Conservation (phyloP, 2,797 vertebrate genomes). For the Gadopsis marmoratus region DNA sequence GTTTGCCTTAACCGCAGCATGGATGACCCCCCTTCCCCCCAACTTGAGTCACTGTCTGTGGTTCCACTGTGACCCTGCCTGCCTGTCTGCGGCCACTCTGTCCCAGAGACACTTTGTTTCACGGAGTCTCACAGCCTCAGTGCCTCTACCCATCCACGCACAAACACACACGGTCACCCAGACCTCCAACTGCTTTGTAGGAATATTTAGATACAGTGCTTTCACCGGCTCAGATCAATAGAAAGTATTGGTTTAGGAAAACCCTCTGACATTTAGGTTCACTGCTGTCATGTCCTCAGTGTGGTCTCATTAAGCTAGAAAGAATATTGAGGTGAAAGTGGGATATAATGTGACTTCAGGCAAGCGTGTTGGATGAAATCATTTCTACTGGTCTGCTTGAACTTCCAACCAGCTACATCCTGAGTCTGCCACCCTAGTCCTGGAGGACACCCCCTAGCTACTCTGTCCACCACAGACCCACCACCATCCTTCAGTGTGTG, state of each 20-base stretch:
- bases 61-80: constrained; percentile 62
- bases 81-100: constrained; percentile 38
- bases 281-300: constrained; percentile 5
- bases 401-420: constrained; percentile 14
- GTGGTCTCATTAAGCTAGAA: constrained; percentile 24
- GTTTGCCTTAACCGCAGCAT: constrained; percentile 80
- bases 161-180: constrained; percentile 15
- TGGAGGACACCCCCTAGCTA: constrained; percentile 34
- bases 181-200: constrained; percentile 32
- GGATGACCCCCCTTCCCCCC: constrained; percentile 46
- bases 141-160: constrained; percentile 64
- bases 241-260: constrained; percentile 25
- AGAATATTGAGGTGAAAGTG: constrained; percentile 24
- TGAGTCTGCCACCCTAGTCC: constrained; percentile 9
- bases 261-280: neutral
- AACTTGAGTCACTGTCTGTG: constrained; percentile 42
- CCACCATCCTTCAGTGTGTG: constrained; percentile 11
- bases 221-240: constrained; percentile 30
- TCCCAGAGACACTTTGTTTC: constrained; percentile 52
- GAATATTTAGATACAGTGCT: constrained; percentile 17
- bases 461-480: constrained; percentile 29
- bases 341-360: constrained; percentile 25
- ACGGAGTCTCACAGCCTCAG: constrained; percentile 64
- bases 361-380: constrained; percentile 25
- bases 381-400: constrained; percentile 27